phyloP scores from a whole-genome alignment of 2,888 invertebrate genomes.

The Eulithis prunata region DNA sequence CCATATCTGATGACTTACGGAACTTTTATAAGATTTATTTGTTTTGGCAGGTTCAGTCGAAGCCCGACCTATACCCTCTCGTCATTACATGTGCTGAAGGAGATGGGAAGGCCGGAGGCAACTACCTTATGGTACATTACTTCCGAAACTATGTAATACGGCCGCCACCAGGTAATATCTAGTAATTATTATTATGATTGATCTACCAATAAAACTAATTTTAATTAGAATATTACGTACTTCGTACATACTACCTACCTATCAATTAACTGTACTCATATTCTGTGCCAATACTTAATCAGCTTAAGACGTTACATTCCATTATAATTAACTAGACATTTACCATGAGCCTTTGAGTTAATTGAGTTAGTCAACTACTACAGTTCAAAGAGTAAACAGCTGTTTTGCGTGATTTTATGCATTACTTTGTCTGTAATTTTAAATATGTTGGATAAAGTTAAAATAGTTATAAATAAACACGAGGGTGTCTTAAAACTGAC shows the following conservation, averaged over 20 bases:
- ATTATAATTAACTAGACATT: conserved; percentile 14
- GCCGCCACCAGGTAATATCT: conserved; percentile 85
- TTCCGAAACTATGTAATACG: conserved; percentile 90
- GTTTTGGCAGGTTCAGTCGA: conserved; percentile 90
- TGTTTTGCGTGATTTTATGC: background rate
- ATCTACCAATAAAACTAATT: background rate
- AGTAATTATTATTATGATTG: background rate
- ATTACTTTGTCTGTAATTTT: background rate
- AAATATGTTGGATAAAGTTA: conserved; percentile 57
- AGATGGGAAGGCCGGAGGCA: conserved; percentile 88
- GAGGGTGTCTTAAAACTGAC: conserved; percentile 57
- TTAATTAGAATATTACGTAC: background rate
- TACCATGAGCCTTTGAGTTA: background rate
- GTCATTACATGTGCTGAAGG: conserved; percentile 92
- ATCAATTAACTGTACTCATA: background rate
- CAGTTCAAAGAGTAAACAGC: conserved; percentile 8
- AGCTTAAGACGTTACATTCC: conserved; percentile 21
- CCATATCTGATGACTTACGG: no score
- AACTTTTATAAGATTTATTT: background rate
- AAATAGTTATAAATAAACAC: conserved; percentile 55
- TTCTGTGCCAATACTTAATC: conserved; percentile 2
- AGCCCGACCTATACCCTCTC: conserved; percentile 93
- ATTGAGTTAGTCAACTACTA: conserved; percentile 17
- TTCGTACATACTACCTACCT: background rate
- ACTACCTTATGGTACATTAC: conserved; percentile 92